Percentiles rank a stretch among this genome's conserved stretches.
Evolutionary conservation across 2,113 vertebrate genomes (phyloP).

Genomic region (Atlantisia rogersi): DNA sequence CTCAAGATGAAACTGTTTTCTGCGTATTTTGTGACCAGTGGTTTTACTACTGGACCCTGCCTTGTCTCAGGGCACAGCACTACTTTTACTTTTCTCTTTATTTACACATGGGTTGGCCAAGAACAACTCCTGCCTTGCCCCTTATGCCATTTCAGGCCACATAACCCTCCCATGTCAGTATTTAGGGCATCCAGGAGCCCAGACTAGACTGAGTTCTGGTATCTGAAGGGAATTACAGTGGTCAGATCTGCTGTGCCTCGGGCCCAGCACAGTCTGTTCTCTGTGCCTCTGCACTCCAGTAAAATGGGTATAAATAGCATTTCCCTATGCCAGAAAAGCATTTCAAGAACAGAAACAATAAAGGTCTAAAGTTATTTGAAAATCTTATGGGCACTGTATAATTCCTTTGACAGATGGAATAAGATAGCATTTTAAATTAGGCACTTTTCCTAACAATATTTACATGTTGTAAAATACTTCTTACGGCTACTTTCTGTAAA

Average conservation of each 20-base stretch:
- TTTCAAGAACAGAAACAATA: neutral
- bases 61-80: neutral
- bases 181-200: neutral
- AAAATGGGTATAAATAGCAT: neutral
- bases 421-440: conserved; percentile 21
- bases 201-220: neutral
- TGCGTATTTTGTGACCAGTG: neutral
- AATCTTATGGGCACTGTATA: neutral
- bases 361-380: neutral
- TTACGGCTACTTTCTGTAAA: conserved; percentile 39
- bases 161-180: neutral
- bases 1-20: neutral
- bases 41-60: neutral
- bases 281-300: neutral
- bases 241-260: fast-evolving
- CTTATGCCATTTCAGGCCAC: neutral
- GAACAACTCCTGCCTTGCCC: neutral
- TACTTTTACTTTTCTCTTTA: neutral
- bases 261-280: neutral
- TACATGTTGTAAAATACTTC: conserved; percentile 45
- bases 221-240: neutral
- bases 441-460: conserved; percentile 28
- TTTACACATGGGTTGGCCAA: neutral
- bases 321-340: neutral
- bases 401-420: neutral